Conservation (phyloP, 1,140 invertebrate species). For the Drosophila arizonae region DNA sequence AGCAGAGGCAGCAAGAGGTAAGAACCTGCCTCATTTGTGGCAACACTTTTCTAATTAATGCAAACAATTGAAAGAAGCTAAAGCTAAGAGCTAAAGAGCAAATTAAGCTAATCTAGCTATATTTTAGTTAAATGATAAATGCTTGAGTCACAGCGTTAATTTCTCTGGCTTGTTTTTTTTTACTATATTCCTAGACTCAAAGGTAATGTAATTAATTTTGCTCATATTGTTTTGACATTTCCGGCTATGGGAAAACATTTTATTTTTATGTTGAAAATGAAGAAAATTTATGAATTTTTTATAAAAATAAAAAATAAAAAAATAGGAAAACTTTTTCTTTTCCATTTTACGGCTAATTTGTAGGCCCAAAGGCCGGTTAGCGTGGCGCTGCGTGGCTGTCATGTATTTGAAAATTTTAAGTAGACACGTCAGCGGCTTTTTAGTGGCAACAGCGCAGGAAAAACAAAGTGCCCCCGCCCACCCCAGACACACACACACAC, state of each 20-base stretch:
- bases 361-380: constrained; percentile 55
- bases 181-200: constrained; percentile 8
- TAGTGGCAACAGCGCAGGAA: constrained; percentile 60
- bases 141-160: constrained; percentile 3
- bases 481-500: neutral
- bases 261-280: neutral
- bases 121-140: constrained; percentile 1
- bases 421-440: constrained; percentile 75
- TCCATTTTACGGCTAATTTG: constrained; percentile 58
- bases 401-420: constrained; percentile 71
- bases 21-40: constrained; percentile 39
- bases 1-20: neutral
- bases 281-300: constrained; percentile 8
- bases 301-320: neutral
- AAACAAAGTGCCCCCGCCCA: constrained; percentile 63
- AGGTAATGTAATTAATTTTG: constrained; percentile 27
- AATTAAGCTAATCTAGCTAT: constrained; percentile 6
- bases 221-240: constrained; percentile 62
- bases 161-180: neutral
- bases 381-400: constrained; percentile 52
- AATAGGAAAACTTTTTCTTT: constrained; percentile 10
- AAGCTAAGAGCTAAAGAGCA: neutral
- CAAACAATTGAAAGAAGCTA: constrained; percentile 14
- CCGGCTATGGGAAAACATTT: constrained; percentile 49
- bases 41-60: constrained; percentile 51